Percentiles rank a stretch among this genome's conserved stretches.
phyloP scores from a whole-genome alignment of 1,140 invertebrate genomes.

The Pissodes strobi region DNA sequence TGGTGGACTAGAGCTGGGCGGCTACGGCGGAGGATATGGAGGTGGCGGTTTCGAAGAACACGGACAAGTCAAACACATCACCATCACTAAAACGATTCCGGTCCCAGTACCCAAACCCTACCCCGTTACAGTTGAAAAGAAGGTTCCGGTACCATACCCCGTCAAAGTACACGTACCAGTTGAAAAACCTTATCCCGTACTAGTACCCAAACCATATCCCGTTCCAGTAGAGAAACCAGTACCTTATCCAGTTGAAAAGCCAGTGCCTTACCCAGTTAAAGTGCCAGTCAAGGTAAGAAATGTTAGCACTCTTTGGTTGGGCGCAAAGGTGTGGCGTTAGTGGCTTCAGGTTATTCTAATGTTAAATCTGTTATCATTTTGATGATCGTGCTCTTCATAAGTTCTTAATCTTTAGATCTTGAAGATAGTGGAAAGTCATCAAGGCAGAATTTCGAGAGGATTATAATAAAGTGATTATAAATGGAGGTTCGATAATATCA shows the following conservation, averaged over 20 bases:
- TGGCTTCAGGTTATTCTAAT: too few species aligned
- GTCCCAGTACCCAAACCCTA: slow-evolving; percentile 49
- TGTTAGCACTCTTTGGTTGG: slow-evolving; percentile 25
- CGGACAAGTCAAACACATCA: slow-evolving; percentile 44
- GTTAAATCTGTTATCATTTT: too few species aligned
- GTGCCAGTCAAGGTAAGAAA: slow-evolving; percentile 51
- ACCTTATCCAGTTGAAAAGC: slow-evolving; percentile 51
- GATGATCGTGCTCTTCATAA: too few species aligned
- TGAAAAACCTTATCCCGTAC: slow-evolving; percentile 56
- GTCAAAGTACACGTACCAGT: slow-evolving; percentile 59
- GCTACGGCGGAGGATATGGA: slow-evolving; percentile 18
- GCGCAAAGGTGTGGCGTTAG: too few species aligned
- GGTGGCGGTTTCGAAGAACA: slow-evolving; percentile 26
- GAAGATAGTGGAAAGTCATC: too few species aligned
- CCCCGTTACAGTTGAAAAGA: slow-evolving; percentile 50
- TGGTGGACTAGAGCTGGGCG: slow-evolving; percentile 11
- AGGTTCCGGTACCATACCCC: slow-evolving; percentile 55
- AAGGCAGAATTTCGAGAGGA: too few species aligned
- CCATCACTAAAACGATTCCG: slow-evolving; percentile 50
- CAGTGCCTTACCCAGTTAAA: slow-evolving; percentile 53
- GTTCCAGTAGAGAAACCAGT: slow-evolving; percentile 56
- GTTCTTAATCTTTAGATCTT: too few species aligned
- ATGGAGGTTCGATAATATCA: too few species aligned
- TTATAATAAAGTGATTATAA: too few species aligned
- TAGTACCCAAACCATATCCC: slow-evolving; percentile 63